Evolutionary conservation across 2,888 invertebrate genomes (phyloP).

Genomic region (Slavum lentiscoides): DNA sequence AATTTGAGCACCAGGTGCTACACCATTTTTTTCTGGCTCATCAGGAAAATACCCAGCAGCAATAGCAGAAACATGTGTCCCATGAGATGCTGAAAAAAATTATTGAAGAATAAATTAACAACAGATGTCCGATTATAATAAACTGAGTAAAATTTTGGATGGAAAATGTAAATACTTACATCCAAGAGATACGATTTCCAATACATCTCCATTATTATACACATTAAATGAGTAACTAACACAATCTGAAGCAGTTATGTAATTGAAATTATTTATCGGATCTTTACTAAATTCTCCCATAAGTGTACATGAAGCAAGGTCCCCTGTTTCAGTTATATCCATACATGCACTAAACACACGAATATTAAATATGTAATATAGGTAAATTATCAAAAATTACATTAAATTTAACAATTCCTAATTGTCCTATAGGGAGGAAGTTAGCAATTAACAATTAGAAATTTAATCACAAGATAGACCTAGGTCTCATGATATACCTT

Average conservation of each 20-base stretch:
- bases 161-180: slow-evolving; percentile 68
- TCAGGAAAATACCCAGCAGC: slow-evolving; percentile 88
- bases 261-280: slow-evolving; percentile 69
- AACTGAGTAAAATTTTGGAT: neutral
- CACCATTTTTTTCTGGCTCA: slow-evolving; percentile 84
- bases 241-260: slow-evolving; percentile 77
- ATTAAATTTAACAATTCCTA: too few species aligned
- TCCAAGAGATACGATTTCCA: slow-evolving; percentile 93
- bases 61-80: slow-evolving; percentile 96
- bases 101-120: slow-evolving; percentile 47
- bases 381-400: too few species aligned
- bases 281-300: slow-evolving; percentile 82
- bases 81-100: slow-evolving; percentile 78
- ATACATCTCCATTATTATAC: slow-evolving; percentile 82
- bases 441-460: too few species aligned
- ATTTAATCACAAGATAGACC: too few species aligned
- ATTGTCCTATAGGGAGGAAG: too few species aligned
- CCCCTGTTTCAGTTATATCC: slow-evolving; percentile 81
- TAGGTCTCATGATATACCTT: too few species aligned
- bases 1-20: slow-evolving; percentile 95
- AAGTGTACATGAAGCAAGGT: slow-evolving; percentile 74
- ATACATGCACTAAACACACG: slow-evolving; percentile 71
- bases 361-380: neutral
- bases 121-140: neutral
- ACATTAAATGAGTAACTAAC: slow-evolving; percentile 90